Percentiles rank a stretch among this genome's conserved stretches.
These are phyloP conservation scores for Clarias laeviceps DNA, from an alignment of 2,797 vertebrate species.

Conservation along the genomic window DNA sequence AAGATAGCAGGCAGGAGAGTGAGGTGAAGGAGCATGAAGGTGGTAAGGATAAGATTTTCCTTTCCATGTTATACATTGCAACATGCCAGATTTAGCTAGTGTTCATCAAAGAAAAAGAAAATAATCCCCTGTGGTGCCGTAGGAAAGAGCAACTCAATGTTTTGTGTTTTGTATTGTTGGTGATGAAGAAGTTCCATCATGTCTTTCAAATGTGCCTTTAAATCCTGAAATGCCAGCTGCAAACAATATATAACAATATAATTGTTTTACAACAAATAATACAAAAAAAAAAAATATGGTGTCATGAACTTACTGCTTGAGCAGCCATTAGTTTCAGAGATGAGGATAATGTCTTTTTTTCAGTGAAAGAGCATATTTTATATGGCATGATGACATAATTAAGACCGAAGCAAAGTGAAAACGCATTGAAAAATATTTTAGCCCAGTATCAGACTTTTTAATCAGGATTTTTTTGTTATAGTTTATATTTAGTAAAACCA, in stretches of 20 bases:
- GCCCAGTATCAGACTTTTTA: background rate
- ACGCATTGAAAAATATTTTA: background rate
- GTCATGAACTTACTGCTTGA: background rate
- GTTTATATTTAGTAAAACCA: background rate
- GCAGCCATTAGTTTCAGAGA: background rate
- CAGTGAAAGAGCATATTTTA: background rate
- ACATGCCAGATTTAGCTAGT: background rate
- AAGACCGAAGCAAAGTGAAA: background rate
- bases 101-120: background rate
- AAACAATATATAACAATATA: background rate
- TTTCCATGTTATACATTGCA: background rate
- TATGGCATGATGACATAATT: background rate
- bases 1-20: slow-evolving; percentile 15
- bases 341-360: no score
- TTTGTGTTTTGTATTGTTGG: background rate
- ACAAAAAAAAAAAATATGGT: no score
- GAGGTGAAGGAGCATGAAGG: background rate
- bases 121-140: background rate
- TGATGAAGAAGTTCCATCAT: background rate
- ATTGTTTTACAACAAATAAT: no score
- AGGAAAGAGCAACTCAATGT: background rate
- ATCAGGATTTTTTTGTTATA: background rate
- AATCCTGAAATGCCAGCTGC: background rate
- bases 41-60: slow-evolving; percentile 5
- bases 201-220: background rate